Evolutionary conservation across 2,888 invertebrate genomes (phyloP).

Genomic region (Euphydryas editha): DNA sequence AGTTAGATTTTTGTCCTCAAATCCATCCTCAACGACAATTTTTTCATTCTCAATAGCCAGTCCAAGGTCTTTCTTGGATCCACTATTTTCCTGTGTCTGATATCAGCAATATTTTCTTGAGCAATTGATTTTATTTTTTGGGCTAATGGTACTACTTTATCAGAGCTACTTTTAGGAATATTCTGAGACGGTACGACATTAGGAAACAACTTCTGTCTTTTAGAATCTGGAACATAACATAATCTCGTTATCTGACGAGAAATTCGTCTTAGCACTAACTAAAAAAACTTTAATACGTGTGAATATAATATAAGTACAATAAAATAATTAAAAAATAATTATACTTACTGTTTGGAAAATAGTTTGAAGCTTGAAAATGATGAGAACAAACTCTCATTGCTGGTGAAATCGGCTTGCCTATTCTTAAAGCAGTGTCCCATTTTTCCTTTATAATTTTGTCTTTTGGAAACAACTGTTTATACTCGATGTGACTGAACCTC

Average conservation of each 20-base stretch:
- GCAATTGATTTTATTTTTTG: constrained; percentile 13
- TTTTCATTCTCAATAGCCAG: constrained; percentile 3
- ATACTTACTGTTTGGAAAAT: too few relatives aligned
- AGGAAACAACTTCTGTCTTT: constrained; percentile 1
- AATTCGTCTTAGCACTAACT: constrained; percentile 1
- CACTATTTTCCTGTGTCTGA: constrained; percentile 6
- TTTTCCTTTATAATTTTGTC: too few relatives aligned
- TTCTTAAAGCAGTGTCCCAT: too few relatives aligned
- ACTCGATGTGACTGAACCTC: too few relatives aligned
- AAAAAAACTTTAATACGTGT: constrained; percentile 2
- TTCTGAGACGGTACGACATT: constrained; percentile 8
- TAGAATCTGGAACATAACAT: constrained; percentile 13
- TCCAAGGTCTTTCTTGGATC: background rate
- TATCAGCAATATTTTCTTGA: constrained; percentile 3
- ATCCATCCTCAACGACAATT: too few relatives aligned
- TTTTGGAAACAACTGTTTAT: too few relatives aligned
- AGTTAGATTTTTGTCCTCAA: constrained; percentile 12
- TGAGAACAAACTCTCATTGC: too few relatives aligned
- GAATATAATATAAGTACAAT: background rate
- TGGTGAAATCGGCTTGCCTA: too few relatives aligned
- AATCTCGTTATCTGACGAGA: too few relatives aligned
- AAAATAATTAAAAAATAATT: too few relatives aligned
- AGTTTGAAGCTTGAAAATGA: too few relatives aligned
- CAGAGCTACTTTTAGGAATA: constrained; percentile 10
- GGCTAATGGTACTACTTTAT: constrained; percentile 9